These are phyloP conservation scores for Microctonus brassicae DNA, from an alignment of 2,888 invertebrate species.

Conservation along the genomic window DNA sequence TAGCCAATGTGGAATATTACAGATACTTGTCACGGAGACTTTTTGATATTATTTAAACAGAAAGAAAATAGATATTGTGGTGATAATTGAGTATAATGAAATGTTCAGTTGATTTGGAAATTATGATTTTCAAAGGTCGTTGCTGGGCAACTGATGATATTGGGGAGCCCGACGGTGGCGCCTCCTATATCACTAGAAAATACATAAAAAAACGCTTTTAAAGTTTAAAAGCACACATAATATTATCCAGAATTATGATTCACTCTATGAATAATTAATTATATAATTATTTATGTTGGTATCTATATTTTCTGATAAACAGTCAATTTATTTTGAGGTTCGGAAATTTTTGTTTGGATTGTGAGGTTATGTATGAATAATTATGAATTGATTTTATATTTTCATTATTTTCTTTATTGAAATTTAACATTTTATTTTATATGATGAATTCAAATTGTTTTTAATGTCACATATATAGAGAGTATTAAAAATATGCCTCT, in stretches of 20 bases:
- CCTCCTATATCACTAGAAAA: too few relatives aligned
- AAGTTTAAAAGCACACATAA: too few relatives aligned
- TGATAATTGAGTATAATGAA: too few relatives aligned
- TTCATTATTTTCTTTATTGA: slow-evolving; percentile 18
- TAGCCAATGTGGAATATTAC: neutral
- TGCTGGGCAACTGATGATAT: neutral
- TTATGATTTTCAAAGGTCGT: neutral
- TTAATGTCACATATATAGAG: slow-evolving; percentile 42
- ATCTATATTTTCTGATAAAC: too few relatives aligned
- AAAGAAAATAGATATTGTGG: neutral
- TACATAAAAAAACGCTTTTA: too few relatives aligned
- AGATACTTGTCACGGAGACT: neutral
- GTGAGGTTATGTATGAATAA: too few relatives aligned
- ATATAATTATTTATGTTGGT: too few relatives aligned
- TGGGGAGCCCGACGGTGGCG: neutral
- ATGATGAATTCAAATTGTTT: slow-evolving; percentile 35
- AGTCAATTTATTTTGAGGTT: too few relatives aligned
- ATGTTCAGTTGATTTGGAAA: neutral
- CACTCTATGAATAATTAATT: too few relatives aligned
- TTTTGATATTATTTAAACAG: neutral
- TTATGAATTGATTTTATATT: neutral
- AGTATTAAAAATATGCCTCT: slow-evolving; percentile 50
- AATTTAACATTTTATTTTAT: slow-evolving; percentile 15
- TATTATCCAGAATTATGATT: too few relatives aligned
- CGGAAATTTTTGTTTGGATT: too few relatives aligned